A percentile compares a stretch with the other conserved stretches of the same genome.
phyloP scores from a whole-genome alignment of 2,888 invertebrate genomes.

The Mythimna vitellina region DNA sequence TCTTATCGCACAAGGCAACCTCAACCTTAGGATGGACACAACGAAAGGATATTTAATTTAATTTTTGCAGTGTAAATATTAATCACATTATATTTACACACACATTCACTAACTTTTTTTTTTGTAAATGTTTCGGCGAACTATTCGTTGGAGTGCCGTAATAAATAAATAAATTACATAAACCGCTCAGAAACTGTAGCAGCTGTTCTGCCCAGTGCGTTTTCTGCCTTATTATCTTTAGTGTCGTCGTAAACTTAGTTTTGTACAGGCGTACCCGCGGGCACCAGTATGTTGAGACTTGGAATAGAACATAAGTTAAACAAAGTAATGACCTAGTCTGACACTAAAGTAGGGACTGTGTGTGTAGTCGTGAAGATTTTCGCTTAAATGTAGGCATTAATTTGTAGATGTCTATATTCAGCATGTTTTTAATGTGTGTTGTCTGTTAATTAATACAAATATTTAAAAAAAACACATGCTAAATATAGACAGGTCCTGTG shows the following conservation, averaged over 20 bases:
- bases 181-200: background rate
- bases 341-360: background rate
- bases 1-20: too few relatives aligned
- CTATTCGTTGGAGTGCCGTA: too few relatives aligned
- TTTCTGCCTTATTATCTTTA: slow-evolving; percentile 38
- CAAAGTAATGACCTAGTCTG: slow-evolving; percentile 25
- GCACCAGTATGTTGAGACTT: slow-evolving; percentile 25
- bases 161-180: background rate
- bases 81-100: too few relatives aligned
- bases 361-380: background rate
- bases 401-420: background rate
- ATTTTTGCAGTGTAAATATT: too few relatives aligned
- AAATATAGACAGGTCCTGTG: too few relatives aligned
- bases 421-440: background rate
- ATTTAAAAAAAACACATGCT: too few relatives aligned
- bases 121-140: too few relatives aligned
- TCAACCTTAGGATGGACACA: too few relatives aligned
- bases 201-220: slow-evolving; percentile 14
- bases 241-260: slow-evolving; percentile 46
- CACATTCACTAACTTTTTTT: too few relatives aligned
- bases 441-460: background rate
- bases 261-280: slow-evolving; percentile 25
- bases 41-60: too few relatives aligned
- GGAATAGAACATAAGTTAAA: slow-evolving; percentile 35
- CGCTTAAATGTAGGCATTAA: too few relatives aligned